Base-by-base conservation (phyloP, 2,888 invertebrate species). In the Gymnoscelis rufifasciata region DNA sequence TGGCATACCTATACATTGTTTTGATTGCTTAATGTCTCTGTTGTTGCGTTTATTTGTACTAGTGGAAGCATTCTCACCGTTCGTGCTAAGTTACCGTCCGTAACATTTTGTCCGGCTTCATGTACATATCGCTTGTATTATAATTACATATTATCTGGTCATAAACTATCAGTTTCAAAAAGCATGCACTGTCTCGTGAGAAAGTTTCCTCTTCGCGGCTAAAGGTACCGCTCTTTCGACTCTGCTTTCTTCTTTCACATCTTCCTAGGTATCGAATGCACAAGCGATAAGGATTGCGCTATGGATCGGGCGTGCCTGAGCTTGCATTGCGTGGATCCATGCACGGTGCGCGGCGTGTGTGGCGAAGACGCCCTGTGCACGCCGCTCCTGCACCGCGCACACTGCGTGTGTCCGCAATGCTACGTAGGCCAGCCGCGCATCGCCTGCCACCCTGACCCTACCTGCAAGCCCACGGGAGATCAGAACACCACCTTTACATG, bases 281-380 rank as follows among this genome's bases (percentile, higher is more conserved):
- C 93, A 90, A 93, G 93, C 88, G 95, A 97, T 91, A 91, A 92
- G 90, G 96, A 96, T 90, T 97, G 97, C 90, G 93, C 95, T 64
- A 93, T 93, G 89, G 95, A 96, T 89, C 94, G 95, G 90, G 94
- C 95, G 79, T 97, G 97, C 90, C 92, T 95, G 88, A 94, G 94
- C 89, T 92, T 93, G 86, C 94, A 94, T 89, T 97, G 97, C 88
- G 91, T 94, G 86, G 95, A 97, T 88, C 97, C 96, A 59, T 97
- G 97, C 89, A 92, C 92, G 72, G 91, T 96, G 73, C 93, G 95
- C 67, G 96, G 94, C 68, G 94, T 93, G 61, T 97, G 97, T 80
- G 97, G 97, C 61, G 91, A 93, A 69, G 96, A 96, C 83, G 96
- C 97, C 54, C 90, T 96, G 54, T 97, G 97, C 82, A 93, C 93